A percentile compares a stretch with the other conserved stretches of the same genome.
phyloP scores from a whole-genome alignment of 2,113 vertebrate species.

The Melanocharis versteri region DNA sequence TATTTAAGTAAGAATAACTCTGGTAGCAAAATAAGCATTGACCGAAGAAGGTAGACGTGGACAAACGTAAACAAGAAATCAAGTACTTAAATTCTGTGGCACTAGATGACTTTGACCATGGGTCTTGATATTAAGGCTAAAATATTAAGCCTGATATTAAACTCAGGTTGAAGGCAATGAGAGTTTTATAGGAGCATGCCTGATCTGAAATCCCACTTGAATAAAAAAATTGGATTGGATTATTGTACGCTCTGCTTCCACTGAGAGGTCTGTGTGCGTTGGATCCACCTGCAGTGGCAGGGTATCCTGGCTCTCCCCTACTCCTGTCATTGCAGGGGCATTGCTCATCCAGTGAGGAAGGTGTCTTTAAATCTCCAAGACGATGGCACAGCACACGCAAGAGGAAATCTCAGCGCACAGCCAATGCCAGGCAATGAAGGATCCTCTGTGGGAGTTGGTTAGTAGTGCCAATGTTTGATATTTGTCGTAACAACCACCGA shows the following conservation, averaged over 20 bases:
- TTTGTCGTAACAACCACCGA: constrained; percentile 46
- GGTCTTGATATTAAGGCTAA: neutral
- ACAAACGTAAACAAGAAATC: neutral
- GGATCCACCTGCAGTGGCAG: neutral
- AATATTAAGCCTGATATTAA: neutral
- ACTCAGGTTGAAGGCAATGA: neutral
- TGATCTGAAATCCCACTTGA: neutral
- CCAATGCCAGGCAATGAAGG: neutral
- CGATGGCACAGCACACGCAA: neutral
- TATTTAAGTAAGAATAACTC: neutral
- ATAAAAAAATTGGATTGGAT: neutral
- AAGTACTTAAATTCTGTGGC: neutral
- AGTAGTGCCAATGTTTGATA: constrained; percentile 10
- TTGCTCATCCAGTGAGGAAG: neutral
- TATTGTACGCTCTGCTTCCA: neutral
- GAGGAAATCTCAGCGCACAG: neutral
- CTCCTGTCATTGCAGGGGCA: neutral
- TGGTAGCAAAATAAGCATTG: neutral
- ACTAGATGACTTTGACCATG: neutral
- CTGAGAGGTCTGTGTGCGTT: neutral
- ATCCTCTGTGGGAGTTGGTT: constrained; percentile 32
- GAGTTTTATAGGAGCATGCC: neutral
- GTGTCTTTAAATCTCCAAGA: neutral
- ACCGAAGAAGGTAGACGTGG: neutral
- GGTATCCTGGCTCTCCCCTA: neutral